Evolutionary conservation across 2,888 invertebrate species (phyloP), one percentile per base, ranked within the genome.

Genomic region (Adelphocoris suturalis): DNA sequence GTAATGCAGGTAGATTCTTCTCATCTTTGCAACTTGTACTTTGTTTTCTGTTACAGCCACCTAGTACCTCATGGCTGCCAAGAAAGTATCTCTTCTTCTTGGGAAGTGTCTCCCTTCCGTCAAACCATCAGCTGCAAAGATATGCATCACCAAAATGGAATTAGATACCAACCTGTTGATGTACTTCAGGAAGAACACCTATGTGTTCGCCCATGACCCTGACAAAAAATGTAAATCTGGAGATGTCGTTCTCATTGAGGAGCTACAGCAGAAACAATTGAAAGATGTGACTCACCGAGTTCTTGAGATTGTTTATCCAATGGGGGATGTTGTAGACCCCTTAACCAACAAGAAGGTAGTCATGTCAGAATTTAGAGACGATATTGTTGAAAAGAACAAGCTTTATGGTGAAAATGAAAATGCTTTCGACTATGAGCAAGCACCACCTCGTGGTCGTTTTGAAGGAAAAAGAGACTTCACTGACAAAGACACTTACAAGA

Each of bases 321-420:
- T 96, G 92, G 98, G 98, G 92, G 97, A 98, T 93, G 94, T 97
- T 86, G 96, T 96, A n/a, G 97, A 97, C 93, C 98, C 98, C 0
- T 94, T 98, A 37, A 96, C 97, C 76, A 97, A 96, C 19, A 97
- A 97, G 93, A 68, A 68, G 68, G 68, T 68, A 68, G 96, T 96
- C 0, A 96, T 94, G n/a, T 95, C 95, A 91, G 94, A 94, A 92
- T 93, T 80, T 92, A 94, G 97, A 92, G 97, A 97, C 90, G 95
- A 96, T 90, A 95, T 97, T 91, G 96, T 96, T 80, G 95, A 94
- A 92, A 94, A 95, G 89, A 95, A 94, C 91, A 94, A 96, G 92
- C 91, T 96, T 46, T 97, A 95, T 94, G 97, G 97, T 81, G 95
- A 95, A 93, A 94, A 95, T 0, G 93, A 95, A 3, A 95, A 94